Percentiles rank a stretch among this genome's conserved stretches.
These are phyloP conservation scores for Orthosia incerta DNA, from an alignment of 2,888 invertebrate genomes.

Conservation along the genomic window DNA sequence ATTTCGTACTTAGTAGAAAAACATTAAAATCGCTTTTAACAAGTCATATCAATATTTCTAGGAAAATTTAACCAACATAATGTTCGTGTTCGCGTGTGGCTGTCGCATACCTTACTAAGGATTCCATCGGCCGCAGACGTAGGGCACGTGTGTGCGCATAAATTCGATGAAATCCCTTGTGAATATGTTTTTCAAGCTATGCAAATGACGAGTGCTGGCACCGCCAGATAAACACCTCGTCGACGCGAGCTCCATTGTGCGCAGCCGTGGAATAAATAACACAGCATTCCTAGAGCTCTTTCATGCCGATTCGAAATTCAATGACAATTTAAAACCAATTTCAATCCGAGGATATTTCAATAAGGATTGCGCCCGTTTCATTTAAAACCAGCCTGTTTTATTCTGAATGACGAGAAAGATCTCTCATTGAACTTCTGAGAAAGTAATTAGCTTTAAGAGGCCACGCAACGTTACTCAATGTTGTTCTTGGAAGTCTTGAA, in stretches of 20 bases:
- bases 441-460: slow-evolving; percentile 64
- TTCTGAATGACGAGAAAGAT: slow-evolving; percentile 49
- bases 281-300: slow-evolving; percentile 52
- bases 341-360: slow-evolving; percentile 67
- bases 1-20: neutral
- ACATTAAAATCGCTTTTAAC: slow-evolving; percentile 19
- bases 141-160: slow-evolving; percentile 82
- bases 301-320: slow-evolving; percentile 58
- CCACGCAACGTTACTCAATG: slow-evolving; percentile 26
- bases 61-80: slow-evolving; percentile 54
- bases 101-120: slow-evolving; percentile 65
- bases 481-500: slow-evolving; percentile 45
- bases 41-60: slow-evolving; percentile 21
- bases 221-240: slow-evolving; percentile 70
- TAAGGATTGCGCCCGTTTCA: slow-evolving; percentile 53
- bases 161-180: slow-evolving; percentile 81
- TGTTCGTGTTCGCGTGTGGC: slow-evolving; percentile 58
- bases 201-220: slow-evolving; percentile 74
- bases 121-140: slow-evolving; percentile 73
- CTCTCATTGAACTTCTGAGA: slow-evolving; percentile 59
- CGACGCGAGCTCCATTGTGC: slow-evolving; percentile 47
- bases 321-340: slow-evolving; percentile 71
- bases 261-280: slow-evolving; percentile 63
- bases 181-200: slow-evolving; percentile 74
- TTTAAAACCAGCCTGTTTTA: slow-evolving; percentile 54